These are phyloP conservation scores for Pristionchus entomophagus DNA, from an alignment of 2,888 invertebrate species.

Conservation along the genomic window DNA sequence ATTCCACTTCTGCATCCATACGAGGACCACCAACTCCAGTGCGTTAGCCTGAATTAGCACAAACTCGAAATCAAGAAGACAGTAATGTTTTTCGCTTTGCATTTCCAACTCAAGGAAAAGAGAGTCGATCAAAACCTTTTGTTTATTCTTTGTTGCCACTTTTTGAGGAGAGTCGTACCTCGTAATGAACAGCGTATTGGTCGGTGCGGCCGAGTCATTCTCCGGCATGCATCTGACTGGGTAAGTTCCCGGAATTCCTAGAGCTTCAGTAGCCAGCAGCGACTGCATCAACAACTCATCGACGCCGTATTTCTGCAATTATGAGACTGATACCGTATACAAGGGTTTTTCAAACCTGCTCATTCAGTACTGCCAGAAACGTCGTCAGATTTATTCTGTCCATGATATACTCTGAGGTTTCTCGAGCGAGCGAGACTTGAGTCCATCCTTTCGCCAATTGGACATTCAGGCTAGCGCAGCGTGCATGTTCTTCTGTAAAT, in stretches of 20 bases:
- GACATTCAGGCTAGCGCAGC: background rate
- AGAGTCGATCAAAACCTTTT: too few species aligned
- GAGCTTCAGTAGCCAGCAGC: background rate
- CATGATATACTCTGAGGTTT: background rate
- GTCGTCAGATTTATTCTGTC: background rate
- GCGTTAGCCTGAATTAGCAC: background rate
- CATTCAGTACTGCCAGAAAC: background rate
- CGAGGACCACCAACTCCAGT: conserved; percentile 16
- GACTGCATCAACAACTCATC: conserved; percentile 30
- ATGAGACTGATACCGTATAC: background rate
- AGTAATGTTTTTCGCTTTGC: background rate
- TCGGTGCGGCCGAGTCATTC: conserved; percentile 3
- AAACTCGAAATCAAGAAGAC: too few species aligned
- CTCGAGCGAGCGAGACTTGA: background rate
- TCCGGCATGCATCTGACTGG: background rate
- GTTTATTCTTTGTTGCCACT: too few species aligned
- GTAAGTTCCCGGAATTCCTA: background rate
- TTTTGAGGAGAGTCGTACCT: too few species aligned
- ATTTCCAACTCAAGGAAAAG: background rate
- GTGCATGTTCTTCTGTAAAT: background rate
- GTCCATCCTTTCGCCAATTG: conserved; percentile 24
- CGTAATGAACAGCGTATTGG: conserved; percentile 16
- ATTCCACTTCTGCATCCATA: conserved; percentile 24
- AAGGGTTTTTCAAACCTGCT: background rate
- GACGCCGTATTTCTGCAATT: conserved; percentile 13